Conservation (phyloP, 2,888 invertebrate genomes). For the Brachyptera putata region DNA sequence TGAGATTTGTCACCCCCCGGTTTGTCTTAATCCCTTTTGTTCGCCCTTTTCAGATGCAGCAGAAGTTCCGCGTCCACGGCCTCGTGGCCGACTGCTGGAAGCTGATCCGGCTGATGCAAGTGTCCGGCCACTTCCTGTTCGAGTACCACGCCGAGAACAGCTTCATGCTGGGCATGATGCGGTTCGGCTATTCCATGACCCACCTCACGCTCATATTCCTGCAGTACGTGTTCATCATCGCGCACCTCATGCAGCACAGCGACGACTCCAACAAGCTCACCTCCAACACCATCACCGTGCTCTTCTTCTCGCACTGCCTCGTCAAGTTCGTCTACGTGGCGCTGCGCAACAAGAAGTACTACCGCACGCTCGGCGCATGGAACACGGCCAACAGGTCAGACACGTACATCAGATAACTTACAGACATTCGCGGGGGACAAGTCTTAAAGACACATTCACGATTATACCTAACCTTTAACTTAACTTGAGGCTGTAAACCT, state of each 20-base stretch:
- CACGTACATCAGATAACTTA: no score
- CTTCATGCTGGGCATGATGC: slow-evolving; percentile 42
- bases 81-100: slow-evolving; percentile 82
- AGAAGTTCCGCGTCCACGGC: slow-evolving; percentile 57
- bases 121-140: slow-evolving; percentile 72
- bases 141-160: slow-evolving; percentile 58
- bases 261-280: slow-evolving; percentile 68
- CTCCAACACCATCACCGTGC: slow-evolving; percentile 75
- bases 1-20: no score
- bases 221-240: slow-evolving; percentile 59
- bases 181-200: slow-evolving; percentile 35
- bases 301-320: slow-evolving; percentile 74
- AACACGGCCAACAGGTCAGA: slow-evolving; percentile 49
- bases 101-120: slow-evolving; percentile 73
- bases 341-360: slow-evolving; percentile 66
- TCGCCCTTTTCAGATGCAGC: slow-evolving; percentile 53
- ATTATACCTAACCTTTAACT: no score
- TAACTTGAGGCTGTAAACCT: no score
- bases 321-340: slow-evolving; percentile 73
- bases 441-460: no score
- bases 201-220: slow-evolving; percentile 55
- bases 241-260: slow-evolving; percentile 66
- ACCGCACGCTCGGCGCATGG: slow-evolving; percentile 77
- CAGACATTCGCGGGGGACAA: no score
- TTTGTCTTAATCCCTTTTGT: no score